phyloP scores from a whole-genome alignment of 2,888 invertebrate species.

The Neria commutata region DNA sequence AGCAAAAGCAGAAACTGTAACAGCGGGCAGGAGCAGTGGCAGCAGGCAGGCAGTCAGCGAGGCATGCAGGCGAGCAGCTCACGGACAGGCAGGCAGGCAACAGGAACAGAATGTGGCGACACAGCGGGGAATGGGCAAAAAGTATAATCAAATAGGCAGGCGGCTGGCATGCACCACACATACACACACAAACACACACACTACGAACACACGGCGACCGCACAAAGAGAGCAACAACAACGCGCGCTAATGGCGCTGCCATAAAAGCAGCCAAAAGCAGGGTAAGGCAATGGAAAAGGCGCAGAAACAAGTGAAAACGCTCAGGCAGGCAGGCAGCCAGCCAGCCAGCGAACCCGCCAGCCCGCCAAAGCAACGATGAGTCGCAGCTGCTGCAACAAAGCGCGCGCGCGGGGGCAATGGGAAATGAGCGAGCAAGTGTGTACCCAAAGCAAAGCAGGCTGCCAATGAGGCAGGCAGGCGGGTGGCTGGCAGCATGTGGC shows the following conservation, averaged over 20 bases:
- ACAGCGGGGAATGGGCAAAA: background rate
- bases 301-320: conserved; percentile 27
- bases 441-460: background rate
- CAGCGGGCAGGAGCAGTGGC: conserved; percentile 20
- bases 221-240: conserved; percentile 12
- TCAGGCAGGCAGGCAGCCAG: background rate
- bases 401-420: background rate
- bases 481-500: background rate
- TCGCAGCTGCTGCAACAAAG: background rate
- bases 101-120: too few species aligned
- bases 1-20: conserved; percentile 17
- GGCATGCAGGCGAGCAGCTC: too few species aligned
- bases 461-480: background rate
- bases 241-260: too few species aligned
- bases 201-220: conserved; percentile 13
- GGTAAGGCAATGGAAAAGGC: conserved; percentile 18
- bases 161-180: background rate
- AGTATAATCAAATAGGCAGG: too few species aligned
- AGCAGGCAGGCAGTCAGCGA: conserved; percentile 29
- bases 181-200: background rate
- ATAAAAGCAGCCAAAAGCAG: conserved; percentile 32
- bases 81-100: conserved; percentile 30
- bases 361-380: background rate
- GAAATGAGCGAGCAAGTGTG: background rate
- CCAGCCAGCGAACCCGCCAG: background rate